Evolutionary conservation across 2,797 vertebrate genomes (phyloP), one percentile per base, ranked within the genome.

Genomic region (Champsocephalus esox): DNA sequence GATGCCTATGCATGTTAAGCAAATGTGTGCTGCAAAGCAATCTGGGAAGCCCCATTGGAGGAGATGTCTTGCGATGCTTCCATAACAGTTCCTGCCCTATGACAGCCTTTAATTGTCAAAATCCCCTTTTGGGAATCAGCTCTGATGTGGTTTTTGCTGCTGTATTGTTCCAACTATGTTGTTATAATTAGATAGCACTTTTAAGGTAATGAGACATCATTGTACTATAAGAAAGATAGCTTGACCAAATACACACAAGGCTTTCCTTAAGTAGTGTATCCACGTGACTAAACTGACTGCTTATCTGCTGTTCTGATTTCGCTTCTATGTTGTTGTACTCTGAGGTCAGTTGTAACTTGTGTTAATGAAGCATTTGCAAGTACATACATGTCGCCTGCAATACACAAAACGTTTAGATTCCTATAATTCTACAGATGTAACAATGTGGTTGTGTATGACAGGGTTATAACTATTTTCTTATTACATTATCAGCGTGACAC

Each of bases 91-190:
- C 21, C 63, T 70, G 55, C 34, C 45, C 54, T 66, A 52, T 63
- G 34, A 38, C 12, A 13, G 66, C 55, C 32, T 82, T 82, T 76
- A 60, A 68, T 72, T 6, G 55, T 80, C 50, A 62, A 71, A 70
- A 70, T 68, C 83, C 57, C 62, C 51, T 21, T 75, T 63, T 76
- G 71, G 51, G 59, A 73, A 57, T 67, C 16, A 54, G 21, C n/a
- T 74, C 17, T 58, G 32, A 75, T 43, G 46, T 21, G n/a, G 11
- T 34, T 49, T 50, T 45, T 11, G 67, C 52, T 73, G 66, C 54
- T 81, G 60, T 57, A 52, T 66, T 59, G 41, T 74, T 74, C 75
- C 21, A 57, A 43, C 65, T 19, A 0, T 66, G 28, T 58, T 75
- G 49, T 84, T 77, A 21, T 48, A 56, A 67, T 48, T 43, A 28